phyloP scores from a whole-genome alignment of 2,797 vertebrate genomes.

The Steatocranus sp. region DNA sequence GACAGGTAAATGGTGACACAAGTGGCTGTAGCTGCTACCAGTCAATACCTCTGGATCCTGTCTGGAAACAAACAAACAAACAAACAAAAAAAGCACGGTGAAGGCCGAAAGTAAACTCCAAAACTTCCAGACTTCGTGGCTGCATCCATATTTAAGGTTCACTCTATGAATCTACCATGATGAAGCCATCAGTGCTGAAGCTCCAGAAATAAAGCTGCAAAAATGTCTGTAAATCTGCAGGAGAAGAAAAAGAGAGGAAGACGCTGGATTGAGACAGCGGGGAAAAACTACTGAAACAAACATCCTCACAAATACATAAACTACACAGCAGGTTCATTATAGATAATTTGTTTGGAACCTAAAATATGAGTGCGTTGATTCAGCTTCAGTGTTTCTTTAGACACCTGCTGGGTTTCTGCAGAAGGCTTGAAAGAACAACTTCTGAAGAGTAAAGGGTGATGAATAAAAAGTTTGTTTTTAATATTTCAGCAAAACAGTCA shows the following conservation, averaged over 20 bases:
- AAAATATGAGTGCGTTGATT: background rate
- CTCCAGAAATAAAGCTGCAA: background rate
- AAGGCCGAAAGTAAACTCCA: background rate
- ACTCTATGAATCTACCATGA: background rate
- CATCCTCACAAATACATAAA: background rate
- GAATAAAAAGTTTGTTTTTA: background rate
- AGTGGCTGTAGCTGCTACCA: background rate
- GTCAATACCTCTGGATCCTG: background rate
- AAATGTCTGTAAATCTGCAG: background rate
- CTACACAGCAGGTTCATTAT: background rate
- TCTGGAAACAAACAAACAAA: background rate
- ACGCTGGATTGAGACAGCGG: background rate
- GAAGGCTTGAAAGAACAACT: background rate
- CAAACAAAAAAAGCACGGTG: fast-evolving
- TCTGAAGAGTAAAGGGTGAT: background rate
- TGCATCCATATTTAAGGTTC: background rate
- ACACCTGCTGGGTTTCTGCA: background rate
- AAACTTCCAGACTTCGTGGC: background rate
- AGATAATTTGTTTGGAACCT: background rate
- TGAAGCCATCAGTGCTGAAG: background rate
- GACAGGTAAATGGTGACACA: background rate
- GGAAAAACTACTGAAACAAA: background rate
- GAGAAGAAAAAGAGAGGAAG: background rate
- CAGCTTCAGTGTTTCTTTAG: background rate
- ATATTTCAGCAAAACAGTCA: background rate